Base-by-base conservation (phyloP, 1,140 invertebrate genomes). In the Pantala flavescens region DNA sequence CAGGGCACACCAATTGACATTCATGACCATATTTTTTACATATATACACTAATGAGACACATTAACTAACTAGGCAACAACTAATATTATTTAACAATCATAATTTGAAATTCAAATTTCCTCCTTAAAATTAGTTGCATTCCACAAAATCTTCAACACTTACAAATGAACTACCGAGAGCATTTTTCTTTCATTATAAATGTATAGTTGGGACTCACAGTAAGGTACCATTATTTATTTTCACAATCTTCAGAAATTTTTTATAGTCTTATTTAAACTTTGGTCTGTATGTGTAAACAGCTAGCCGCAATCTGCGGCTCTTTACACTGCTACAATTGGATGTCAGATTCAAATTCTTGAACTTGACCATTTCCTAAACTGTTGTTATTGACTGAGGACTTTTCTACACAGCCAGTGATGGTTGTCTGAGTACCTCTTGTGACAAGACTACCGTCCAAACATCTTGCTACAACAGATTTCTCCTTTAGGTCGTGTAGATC, bases 101-200 rank as follows among this genome's bases (percentile, higher is more conserved):
- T 36, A 36, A 36, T 36, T 36, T 36, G 9, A 36, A 36, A 5
- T 36, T 36, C 9, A 36, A 36, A 36, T 36, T 36, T 36, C 9
- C 28, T 5, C 9, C 28, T 36, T 36, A 36, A 36, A 2, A 36
- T 2, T 36, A 36, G 9, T 9, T 36, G 28, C 28, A 36, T 36
- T 5, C 28, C 28, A 36, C 28, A 36, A 36, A 36, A 36, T 36
- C 28, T 36, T 9, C 28, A 36, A 36, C 28, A 36, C 28, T 36
- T 36, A 36, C 28, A 36, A 63, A 63, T 63, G 49, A 63, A 63
- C 49, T 63, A 63, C 49, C 49, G 49, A 63, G 49, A 63, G 49
- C 49, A 19, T 63, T 63, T 63, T 63, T 63, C 14, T 63, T 63
- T 63, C 1, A 21, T 19, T 63, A 63, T 63, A 63, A 63, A 63